Evolutionary conservation across 2,888 invertebrate species (phyloP).

Genomic region (Meandrusa payeni): DNA sequence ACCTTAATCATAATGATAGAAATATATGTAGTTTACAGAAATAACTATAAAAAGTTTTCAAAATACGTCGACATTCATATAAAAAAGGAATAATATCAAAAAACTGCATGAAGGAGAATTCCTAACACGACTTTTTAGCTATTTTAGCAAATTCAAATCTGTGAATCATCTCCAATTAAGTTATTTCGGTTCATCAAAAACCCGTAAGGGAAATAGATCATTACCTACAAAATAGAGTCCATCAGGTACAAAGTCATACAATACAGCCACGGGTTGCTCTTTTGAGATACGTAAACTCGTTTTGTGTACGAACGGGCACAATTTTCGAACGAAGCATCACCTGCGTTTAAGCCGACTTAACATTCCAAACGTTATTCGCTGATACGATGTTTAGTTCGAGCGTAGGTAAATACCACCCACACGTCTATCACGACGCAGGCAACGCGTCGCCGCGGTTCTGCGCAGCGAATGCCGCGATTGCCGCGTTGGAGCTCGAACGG

Average conservation of each 20-base stretch:
- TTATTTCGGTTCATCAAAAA: not conserved
- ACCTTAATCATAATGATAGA: no score
- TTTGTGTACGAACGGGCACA: conserved; percentile 3
- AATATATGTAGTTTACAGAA: no score
- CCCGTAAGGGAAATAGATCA: not conserved
- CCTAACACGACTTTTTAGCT: no score
- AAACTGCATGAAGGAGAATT: no score
- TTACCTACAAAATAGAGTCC: not conserved
- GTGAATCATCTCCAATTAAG: no score
- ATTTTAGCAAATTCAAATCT: no score
- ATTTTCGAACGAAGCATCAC: not conserved
- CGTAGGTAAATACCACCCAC: conserved; percentile 1
- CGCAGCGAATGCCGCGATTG: conserved; percentile 21
- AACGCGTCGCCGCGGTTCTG: conserved; percentile 6
- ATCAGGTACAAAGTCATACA: not conserved
- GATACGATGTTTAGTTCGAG: conserved; percentile 4
- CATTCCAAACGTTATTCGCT: conserved; percentile 4
- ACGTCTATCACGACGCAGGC: not conserved
- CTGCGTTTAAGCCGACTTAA: conserved; percentile 1
- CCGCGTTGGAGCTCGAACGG: conserved; percentile 5
- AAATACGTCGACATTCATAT: no score
- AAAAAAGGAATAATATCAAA: no score
- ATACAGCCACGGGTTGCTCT: not conserved
- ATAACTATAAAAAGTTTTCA: no score
- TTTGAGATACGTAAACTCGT: not conserved